Conservation (phyloP, 2,888 invertebrate genomes). For the Mythimna vitellina region DNA sequence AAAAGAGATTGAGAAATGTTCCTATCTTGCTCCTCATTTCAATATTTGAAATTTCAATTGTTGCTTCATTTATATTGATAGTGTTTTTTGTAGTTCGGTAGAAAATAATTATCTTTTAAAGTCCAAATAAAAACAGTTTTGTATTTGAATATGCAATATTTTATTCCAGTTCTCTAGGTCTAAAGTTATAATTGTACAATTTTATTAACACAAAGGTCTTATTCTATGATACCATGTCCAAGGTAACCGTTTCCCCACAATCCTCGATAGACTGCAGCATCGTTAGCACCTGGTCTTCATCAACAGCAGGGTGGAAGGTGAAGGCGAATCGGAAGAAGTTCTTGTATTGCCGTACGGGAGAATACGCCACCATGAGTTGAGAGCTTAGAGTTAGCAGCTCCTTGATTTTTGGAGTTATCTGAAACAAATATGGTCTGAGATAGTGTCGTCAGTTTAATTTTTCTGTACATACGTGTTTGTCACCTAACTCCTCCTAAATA, state of each 20-base stretch:
- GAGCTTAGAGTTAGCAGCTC: slow-evolving; percentile 92
- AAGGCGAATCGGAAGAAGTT: slow-evolving; percentile 95
- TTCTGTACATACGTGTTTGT: too few species aligned
- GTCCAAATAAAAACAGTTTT: background rate
- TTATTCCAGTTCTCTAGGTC: background rate
- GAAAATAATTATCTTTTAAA: too few species aligned
- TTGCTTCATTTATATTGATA: too few species aligned
- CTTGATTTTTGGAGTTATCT: slow-evolving; percentile 93
- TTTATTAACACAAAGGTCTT: background rate
- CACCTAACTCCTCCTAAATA: too few species aligned
- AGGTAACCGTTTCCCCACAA: slow-evolving; percentile 86
- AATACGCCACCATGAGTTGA: slow-evolving; percentile 94
- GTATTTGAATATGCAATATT: background rate
- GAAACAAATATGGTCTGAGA: slow-evolving; percentile 59
- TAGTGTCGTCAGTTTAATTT: background rate
- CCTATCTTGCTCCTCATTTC: too few species aligned
- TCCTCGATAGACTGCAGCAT: slow-evolving; percentile 92
- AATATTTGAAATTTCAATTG: too few species aligned
- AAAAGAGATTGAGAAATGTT: too few species aligned
- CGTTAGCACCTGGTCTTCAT: slow-evolving; percentile 90
- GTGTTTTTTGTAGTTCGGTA: too few species aligned
- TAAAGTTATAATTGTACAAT: slow-evolving; percentile 10
- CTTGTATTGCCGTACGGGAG: slow-evolving; percentile 92
- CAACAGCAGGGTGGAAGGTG: slow-evolving; percentile 92
- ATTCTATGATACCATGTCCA: slow-evolving; percentile 41